Conservation (phyloP, 2,113 vertebrate genomes). For the Rhipidura dahli region DNA sequence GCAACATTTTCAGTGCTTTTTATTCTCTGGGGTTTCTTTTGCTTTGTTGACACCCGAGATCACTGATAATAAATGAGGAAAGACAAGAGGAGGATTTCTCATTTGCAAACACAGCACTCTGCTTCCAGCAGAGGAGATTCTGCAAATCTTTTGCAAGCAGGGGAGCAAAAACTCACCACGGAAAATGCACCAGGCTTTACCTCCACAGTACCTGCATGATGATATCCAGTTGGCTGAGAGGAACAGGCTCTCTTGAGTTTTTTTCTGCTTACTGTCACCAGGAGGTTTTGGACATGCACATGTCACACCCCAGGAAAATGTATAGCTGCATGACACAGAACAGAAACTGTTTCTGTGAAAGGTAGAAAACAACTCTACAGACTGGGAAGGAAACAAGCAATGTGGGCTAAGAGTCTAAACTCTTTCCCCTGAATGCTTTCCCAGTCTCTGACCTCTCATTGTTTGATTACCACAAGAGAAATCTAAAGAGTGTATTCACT, state of each 20-base stretch:
- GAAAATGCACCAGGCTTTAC: neutral
- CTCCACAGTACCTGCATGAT: neutral
- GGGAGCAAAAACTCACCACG: neutral
- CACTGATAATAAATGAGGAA: neutral
- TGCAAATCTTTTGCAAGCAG: neutral
- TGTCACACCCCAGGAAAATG: neutral
- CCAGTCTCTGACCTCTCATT: neutral
- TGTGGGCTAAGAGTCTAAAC: neutral
- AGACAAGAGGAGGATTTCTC: neutral
- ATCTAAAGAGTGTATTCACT: neutral
- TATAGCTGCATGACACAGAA: neutral
- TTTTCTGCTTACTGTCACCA: neutral
- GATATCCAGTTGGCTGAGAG: neutral
- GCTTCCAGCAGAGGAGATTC: neutral
- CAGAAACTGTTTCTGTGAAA: neutral
- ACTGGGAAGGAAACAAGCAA: neutral
- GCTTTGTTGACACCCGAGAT: neutral
- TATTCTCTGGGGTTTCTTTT: conserved; percentile 7
- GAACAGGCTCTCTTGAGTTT: neutral
- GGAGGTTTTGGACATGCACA: neutral
- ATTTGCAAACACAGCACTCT: neutral
- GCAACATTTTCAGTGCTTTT: neutral
- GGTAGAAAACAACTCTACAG: neutral
- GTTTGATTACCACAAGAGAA: neutral
- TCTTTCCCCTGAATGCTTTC: neutral